These are phyloP conservation scores for Syngnathus typhle DNA, from an alignment of 2,113 vertebrate species.

Conservation along the genomic window DNA sequence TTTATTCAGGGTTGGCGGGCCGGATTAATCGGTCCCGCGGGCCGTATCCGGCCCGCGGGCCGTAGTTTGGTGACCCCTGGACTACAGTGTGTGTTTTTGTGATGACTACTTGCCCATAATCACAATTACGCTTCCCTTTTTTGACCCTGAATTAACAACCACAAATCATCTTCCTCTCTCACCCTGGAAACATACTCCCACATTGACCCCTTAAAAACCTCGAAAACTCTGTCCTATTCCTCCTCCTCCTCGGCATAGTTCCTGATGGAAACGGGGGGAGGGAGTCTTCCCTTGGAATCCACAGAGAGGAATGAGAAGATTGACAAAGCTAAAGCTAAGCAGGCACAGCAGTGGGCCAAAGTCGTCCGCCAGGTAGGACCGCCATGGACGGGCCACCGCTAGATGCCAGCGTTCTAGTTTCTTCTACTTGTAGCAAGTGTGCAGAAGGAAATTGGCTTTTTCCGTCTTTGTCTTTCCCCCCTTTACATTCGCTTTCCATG, in stretches of 20 bases:
- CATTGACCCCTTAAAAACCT: conserved; percentile 20
- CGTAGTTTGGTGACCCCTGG: too few species aligned
- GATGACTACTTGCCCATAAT: not conserved
- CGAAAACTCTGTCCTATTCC: conserved; percentile 37
- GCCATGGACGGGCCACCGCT: conserved; percentile 39
- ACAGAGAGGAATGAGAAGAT: conserved; percentile 75
- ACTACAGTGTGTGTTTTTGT: conserved; percentile 15
- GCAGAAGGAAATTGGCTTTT: conserved; percentile 7
- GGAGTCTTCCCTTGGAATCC: conserved; percentile 84
- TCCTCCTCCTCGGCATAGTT: conserved; percentile 57
- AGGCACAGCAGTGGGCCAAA: conserved; percentile 92
- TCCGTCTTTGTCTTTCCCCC: conserved; percentile 35
- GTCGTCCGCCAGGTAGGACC: conserved; percentile 92
- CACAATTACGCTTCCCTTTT: conserved; percentile 41
- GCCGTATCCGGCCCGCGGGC: too few species aligned
- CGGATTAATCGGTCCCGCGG: too few species aligned
- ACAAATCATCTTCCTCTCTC: conserved; percentile 40
- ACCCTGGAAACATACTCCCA: conserved; percentile 35
- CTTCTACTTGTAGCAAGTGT: not conserved
- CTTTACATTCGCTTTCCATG: conserved; percentile 39
- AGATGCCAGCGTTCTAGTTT: conserved; percentile 10
- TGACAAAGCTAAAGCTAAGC: conserved; percentile 81
- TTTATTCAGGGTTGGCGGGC: too few species aligned
- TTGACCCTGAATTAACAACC: conserved; percentile 49
- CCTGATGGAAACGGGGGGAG: conserved; percentile 66